Base-by-base conservation (phyloP, 2,113 vertebrate genomes). In the Neotoma lepida region DNA sequence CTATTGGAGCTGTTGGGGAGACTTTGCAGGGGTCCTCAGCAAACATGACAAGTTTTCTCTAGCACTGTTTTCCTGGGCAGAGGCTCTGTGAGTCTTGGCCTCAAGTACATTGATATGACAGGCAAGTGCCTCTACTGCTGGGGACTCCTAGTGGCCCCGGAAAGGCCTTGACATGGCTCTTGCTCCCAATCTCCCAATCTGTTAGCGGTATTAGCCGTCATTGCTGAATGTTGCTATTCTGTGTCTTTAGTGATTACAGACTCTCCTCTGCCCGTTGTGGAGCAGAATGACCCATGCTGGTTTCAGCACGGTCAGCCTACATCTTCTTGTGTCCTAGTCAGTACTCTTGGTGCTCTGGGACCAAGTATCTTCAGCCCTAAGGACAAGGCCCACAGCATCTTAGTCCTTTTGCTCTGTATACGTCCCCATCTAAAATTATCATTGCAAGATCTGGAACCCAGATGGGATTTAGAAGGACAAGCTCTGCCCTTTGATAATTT, bases 221-320 rank as follows among this genome's bases (percentile, higher is more conserved):
- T 51, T 41, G 63, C 66, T 89, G 35, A 82, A 64, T 22, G 54
- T 39, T 12, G 14, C 46, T 63, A 33, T 66, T 73, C 54, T 71
- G 8, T 77, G 41, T 87, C 44, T 64, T 54, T 39, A 81, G n/a
- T 76, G 71, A 89, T 85, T 93, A 54, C 14, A 89, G 85, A 90
- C 46, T 46, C 46, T 64, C 35, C 49, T 7, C 20, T 58, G 6
- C 35, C 12, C 26, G 51, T 39, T 14, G 39, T 22, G 61, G 70
- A 88, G 22, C 64, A 88, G 73, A 85, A 88, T 20, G 39, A 15
- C 63, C 4, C 26, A 0, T 10, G 2, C n/a, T 28, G 1, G 80
- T 33, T 74, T 73, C 24, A 6, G 8, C 3, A 2, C 4, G 0
- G 0, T 24, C 35, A 12, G 15, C 9, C 41, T 33, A n/a, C 4